Evolutionary conservation across 1,140 invertebrate species (phyloP), one percentile per base, ranked within the genome.

Genomic region (Dufourea novaeangliae): DNA sequence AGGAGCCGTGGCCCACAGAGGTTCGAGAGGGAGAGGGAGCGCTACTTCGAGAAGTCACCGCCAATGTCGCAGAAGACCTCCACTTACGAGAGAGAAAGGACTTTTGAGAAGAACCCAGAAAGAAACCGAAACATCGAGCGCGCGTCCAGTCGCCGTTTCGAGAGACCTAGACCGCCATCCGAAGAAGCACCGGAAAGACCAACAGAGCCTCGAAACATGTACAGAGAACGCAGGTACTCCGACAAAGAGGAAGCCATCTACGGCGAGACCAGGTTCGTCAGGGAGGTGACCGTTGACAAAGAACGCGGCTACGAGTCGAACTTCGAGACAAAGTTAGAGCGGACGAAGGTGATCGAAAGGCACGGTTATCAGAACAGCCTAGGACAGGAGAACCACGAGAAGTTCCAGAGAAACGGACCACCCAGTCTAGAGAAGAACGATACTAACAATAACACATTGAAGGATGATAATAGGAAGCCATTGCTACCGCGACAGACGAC

Each of bases 371-470:
- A 84, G 0, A 81, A 79, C 32, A 59, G 61, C 0, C 20, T 63
- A 8, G 64, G 46, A 0, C 73, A 39, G 41, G n/a, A 46, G 2
- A 25, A 44, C 41, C 62, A 54, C 2, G 67, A 84, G 34, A 84
- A 79, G 41, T 63, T 74, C 27, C 79, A 85, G 10, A 83, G 83
- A 10, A 85, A 72, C 63, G 54, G 75, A 0, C 29, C 84, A 20
- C 78, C 64, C 6, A 90, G 87, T 80, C 87, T 92, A 25, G 93
- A 92, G 80, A 91, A 90, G 73, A 94, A 93, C 82, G 94, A 95
- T 39, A 92, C 92, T 29, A 95, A 94, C 84, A 94, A 94, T 34
- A 95, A 95, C 77, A 93, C 92, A 11, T 84, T 94, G 69, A 89
- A 89, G 54, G 91, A 90, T 25, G 82, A 85, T 0, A 87, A 91